A percentile compares a stretch with the other conserved stretches of the same genome.
Conservation (phyloP, 1,140 invertebrate species). For the Ladona fulva region DNA sequence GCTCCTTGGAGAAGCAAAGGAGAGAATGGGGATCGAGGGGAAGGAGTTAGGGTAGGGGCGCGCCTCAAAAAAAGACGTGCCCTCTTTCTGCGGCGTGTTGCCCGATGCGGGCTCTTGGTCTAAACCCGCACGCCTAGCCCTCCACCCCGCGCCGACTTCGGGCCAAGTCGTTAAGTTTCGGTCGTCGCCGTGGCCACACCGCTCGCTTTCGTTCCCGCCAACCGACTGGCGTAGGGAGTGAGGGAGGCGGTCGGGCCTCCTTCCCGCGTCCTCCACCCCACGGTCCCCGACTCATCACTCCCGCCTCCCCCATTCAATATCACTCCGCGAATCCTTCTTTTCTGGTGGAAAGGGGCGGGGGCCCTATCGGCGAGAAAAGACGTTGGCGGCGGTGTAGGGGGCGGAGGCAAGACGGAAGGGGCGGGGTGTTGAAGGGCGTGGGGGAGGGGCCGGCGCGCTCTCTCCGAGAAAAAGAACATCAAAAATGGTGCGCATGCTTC, state of each 20-base stretch:
- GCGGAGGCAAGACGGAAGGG: not conserved
- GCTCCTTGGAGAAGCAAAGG: not conserved
- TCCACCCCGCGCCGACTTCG: constrained; percentile 6
- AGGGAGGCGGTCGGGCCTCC: not conserved
- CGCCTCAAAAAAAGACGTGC: not conserved
- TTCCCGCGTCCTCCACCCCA: not conserved
- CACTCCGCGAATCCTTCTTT: constrained; percentile 15
- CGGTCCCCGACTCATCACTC: not conserved
- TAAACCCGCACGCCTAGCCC: not conserved
- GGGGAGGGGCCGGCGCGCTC: not conserved
- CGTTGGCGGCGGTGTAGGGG: not conserved
- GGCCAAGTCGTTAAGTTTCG: constrained; percentile 17
- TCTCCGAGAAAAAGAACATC: constrained; percentile 11
- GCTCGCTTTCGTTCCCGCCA: constrained; percentile 15
- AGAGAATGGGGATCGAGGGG: not conserved
- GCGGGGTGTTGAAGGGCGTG: not conserved
- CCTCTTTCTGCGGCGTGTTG: not conserved
- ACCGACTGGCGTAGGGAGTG: constrained; percentile 15
- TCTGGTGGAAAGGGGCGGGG: not conserved
- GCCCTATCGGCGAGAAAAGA: not conserved
- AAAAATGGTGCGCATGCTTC: constrained; percentile 17
- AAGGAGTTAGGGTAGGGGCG: not conserved
- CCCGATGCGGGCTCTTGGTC: not conserved
- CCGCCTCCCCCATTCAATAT: constrained; percentile 15
- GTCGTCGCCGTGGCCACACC: constrained; percentile 15